Evolutionary conservation across 1,140 invertebrate genomes (phyloP).

Genomic region (Orchesella cincta): DNA sequence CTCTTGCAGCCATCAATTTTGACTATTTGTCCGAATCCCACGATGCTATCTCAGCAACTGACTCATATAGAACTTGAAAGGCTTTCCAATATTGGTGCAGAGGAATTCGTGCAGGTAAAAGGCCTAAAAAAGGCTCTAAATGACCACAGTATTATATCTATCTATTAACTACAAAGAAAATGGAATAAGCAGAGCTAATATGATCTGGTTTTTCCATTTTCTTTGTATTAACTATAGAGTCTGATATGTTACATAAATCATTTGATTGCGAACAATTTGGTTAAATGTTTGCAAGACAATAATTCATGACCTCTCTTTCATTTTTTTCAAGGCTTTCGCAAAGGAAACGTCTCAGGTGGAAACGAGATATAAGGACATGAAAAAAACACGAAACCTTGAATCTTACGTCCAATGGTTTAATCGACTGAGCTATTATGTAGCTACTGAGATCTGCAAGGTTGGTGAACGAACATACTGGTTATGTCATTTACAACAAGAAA

Average conservation of each 20-base stretch:
- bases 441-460: conserved; percentile 92
- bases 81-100: conserved; percentile 89
- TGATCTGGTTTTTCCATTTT: too few species aligned
- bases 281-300: background rate
- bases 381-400: conserved; percentile 89
- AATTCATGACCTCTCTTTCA: background rate
- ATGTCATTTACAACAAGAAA: too few species aligned
- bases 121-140: too few species aligned
- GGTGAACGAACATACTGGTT: too few species aligned
- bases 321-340: conserved; percentile 72
- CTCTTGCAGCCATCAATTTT: conserved; percentile 39
- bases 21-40: conserved; percentile 73
- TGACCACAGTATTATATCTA: too few species aligned
- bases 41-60: conserved; percentile 84
- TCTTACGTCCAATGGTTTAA: conserved; percentile 99
- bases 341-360: conserved; percentile 73
- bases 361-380: conserved; percentile 78
- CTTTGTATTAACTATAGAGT: too few species aligned
- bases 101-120: conserved; percentile 83
- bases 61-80: conserved; percentile 92
- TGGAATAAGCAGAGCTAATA: background rate
- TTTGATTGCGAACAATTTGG: background rate
- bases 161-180: too few species aligned
- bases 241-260: background rate
- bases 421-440: conserved; percentile 91